These are phyloP conservation scores for Spheniscus mendiculus DNA, from an alignment of 2,113 vertebrate species.

Conservation along the genomic window DNA sequence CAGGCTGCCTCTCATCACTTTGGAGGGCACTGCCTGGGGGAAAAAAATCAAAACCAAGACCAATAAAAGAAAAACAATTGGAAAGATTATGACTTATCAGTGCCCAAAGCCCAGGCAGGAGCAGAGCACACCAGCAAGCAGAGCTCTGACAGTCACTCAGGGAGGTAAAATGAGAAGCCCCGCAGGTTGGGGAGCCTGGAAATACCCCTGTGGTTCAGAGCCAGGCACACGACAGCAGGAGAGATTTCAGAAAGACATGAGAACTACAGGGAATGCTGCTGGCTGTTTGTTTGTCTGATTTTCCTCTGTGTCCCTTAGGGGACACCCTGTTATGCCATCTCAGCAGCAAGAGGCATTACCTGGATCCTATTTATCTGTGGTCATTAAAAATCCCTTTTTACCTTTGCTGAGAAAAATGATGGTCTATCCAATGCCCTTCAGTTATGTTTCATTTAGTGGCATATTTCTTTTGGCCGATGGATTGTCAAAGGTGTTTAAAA, in stretches of 20 bases:
- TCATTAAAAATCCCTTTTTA: not conserved
- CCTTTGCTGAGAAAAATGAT: not conserved
- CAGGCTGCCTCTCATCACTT: not conserved
- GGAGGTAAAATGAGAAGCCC: not conserved
- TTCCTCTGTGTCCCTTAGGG: not conserved
- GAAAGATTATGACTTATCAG: too few species aligned
- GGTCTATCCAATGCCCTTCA: not conserved
- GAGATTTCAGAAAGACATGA: not conserved
- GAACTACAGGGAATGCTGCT: not conserved
- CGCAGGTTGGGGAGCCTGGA: not conserved
- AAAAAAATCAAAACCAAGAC: not conserved
- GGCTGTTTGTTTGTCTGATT: not conserved
- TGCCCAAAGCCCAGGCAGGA: too few species aligned
- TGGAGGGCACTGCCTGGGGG: not conserved
- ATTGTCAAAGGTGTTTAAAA: not conserved
- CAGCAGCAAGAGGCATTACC: not conserved
- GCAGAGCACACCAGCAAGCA: not conserved
- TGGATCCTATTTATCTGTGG: not conserved
- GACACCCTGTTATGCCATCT: not conserved
- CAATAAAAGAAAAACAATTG: not conserved
- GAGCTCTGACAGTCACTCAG: not conserved
- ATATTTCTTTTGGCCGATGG: not conserved
- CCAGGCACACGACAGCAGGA: not conserved
- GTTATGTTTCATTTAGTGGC: not conserved
- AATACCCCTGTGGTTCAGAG: not conserved